These are phyloP conservation scores for Heliconius eleuchia DNA, from an alignment of 1,140 invertebrate species.

Conservation along the genomic window DNA sequence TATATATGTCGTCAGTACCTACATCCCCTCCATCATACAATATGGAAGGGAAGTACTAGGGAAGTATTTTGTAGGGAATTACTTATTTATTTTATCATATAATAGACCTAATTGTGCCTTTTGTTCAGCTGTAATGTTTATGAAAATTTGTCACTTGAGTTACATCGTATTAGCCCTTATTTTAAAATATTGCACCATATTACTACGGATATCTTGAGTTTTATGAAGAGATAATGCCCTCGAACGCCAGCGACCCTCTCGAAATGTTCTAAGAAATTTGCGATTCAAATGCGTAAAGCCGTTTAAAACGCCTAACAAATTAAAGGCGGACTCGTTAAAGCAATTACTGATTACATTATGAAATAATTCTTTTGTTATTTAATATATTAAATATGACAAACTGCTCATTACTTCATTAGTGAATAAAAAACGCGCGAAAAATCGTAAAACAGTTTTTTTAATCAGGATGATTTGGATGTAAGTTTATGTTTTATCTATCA, in stretches of 20 bases:
- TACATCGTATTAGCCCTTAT: slow-evolving; percentile 49
- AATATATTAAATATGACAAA: slow-evolving; percentile 32
- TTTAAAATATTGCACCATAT: slow-evolving; percentile 72
- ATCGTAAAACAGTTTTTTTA: not conserved
- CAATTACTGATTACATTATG: slow-evolving; percentile 79
- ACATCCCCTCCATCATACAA: too few species aligned
- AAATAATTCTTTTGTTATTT: slow-evolving; percentile 61
- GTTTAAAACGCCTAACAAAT: slow-evolving; percentile 81
- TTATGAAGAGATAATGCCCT: slow-evolving; percentile 80
- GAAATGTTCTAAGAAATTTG: slow-evolving; percentile 81
- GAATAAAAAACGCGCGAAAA: not conserved
- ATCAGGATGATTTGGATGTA: not conserved
- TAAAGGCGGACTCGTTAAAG: slow-evolving; percentile 79
- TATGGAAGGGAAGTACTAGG: too few species aligned
- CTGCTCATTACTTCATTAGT: slow-evolving; percentile 11
- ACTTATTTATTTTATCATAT: too few species aligned
- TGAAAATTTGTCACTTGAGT: slow-evolving; percentile 21
- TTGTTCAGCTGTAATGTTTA: not conserved
- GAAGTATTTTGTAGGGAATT: not conserved
- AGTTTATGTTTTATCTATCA: too few species aligned
- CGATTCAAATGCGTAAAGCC: slow-evolving; percentile 80
- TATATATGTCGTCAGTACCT: not conserved
- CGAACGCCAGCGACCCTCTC: slow-evolving; percentile 73
- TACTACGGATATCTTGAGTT: slow-evolving; percentile 72
- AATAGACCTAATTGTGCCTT: too few species aligned